Evolutionary conservation across 2,113 vertebrate genomes (phyloP).

Genomic region (Heterotis niloticus): DNA sequence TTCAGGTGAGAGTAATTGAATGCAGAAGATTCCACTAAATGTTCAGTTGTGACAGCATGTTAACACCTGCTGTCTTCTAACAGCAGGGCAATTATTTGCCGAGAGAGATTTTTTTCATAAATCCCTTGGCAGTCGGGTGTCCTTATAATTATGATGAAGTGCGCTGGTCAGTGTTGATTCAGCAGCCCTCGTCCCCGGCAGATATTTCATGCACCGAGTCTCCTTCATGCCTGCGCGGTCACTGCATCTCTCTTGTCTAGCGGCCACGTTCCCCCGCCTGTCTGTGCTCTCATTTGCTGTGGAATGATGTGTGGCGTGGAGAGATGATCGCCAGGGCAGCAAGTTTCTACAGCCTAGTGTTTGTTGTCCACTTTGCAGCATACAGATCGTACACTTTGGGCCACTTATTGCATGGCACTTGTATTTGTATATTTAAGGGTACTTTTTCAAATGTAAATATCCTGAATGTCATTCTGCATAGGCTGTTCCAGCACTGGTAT

Average conservation of each 20-base stretch:
- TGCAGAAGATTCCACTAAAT: slow-evolving; percentile 68
- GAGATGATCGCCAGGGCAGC: slow-evolving; percentile 1
- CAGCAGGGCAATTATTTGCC: slow-evolving; percentile 73
- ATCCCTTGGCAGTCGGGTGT: slow-evolving; percentile 64
- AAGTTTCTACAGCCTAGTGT: background rate
- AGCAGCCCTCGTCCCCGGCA: slow-evolving; percentile 8
- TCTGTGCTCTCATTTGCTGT: background rate
- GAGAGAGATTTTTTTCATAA: slow-evolving; percentile 73
- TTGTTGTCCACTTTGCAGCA: background rate
- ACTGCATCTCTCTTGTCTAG: slow-evolving; percentile 44
- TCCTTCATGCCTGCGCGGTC: slow-evolving; percentile 37
- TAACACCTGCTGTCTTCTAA: slow-evolving; percentile 38
- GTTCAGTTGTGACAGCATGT: slow-evolving; percentile 61
- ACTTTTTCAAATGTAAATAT: too few species aligned
- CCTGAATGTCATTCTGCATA: too few species aligned
- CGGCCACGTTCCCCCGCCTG: background rate
- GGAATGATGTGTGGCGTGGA: background rate
- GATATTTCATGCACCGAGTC: slow-evolving; percentile 4
- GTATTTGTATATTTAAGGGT: too few species aligned
- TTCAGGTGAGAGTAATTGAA: slow-evolving; percentile 69
- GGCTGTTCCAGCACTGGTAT: too few species aligned
- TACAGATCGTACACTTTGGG: too few species aligned
- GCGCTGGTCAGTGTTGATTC: slow-evolving; percentile 50
- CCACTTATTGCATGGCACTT: too few species aligned
- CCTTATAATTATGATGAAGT: slow-evolving; percentile 73